phyloP scores from a whole-genome alignment of 2,113 vertebrate species.

The Scalopus aquaticus region DNA sequence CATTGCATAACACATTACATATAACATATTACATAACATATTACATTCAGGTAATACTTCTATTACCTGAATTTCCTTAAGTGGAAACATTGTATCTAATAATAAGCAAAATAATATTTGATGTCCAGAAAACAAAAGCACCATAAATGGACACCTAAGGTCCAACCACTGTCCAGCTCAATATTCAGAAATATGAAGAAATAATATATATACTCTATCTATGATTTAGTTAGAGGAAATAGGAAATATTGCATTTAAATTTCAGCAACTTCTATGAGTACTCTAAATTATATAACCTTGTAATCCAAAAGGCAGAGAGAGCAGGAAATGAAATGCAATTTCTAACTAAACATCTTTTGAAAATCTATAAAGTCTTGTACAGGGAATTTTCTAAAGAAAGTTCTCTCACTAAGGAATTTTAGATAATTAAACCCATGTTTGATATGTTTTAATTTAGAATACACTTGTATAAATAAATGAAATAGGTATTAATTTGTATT shows the following conservation, averaged over 20 bases:
- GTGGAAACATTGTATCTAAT: not conserved
- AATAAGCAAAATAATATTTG: not conserved
- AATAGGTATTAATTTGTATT: not conserved
- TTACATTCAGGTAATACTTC: no score
- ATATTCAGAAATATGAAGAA: not conserved
- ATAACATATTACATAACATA: no score
- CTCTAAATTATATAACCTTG: not conserved
- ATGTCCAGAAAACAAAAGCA: not conserved
- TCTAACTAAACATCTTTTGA: not conserved
- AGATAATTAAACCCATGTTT: not conserved
- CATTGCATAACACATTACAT: no score
- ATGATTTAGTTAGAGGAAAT: not conserved
- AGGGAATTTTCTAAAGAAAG: not conserved
- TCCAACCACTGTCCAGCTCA: not conserved
- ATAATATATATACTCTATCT: not conserved
- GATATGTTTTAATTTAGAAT: not conserved
- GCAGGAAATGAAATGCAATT: slow-evolving; percentile 1
- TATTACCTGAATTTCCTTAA: not conserved
- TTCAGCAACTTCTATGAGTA: not conserved
- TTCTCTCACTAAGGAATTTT: not conserved
- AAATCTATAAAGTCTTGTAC: not conserved
- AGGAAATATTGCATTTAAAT: not conserved
- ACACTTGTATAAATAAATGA: not conserved
- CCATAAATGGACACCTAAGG: not conserved
- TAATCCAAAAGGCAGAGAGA: not conserved